Percentiles rank a stretch among this genome's conserved stretches.
Conservation (phyloP, 2,797 vertebrate genomes). For the Neosalanx taihuensis region DNA sequence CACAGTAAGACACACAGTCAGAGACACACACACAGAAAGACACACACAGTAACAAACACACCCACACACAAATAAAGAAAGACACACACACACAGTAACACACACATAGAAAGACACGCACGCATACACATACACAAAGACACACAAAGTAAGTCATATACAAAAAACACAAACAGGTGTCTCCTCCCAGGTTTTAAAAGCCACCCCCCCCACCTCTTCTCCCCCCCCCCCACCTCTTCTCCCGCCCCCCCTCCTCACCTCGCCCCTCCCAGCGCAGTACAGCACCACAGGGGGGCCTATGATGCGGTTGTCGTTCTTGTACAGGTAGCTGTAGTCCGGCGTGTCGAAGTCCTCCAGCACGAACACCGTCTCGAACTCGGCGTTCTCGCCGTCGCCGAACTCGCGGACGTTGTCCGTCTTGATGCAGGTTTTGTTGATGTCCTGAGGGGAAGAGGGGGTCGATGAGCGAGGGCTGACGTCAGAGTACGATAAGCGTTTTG, state of each 20-base stretch:
- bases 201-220: background rate
- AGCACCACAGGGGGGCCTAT: constrained; percentile 90
- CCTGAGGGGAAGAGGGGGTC: constrained; percentile 63
- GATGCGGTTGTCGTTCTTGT: constrained; percentile 86
- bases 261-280: constrained; percentile 81
- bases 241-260: constrained; percentile 68
- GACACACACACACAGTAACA: too few relatives aligned
- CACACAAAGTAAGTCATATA: too few relatives aligned
- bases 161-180: too few relatives aligned
- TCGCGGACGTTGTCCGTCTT: constrained; percentile 80
- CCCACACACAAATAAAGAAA: too few relatives aligned
- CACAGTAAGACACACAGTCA: too few relatives aligned
- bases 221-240: background rate
- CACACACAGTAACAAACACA: too few relatives aligned
- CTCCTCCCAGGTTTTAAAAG: background rate
- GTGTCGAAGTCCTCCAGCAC: constrained; percentile 85
- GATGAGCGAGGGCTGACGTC: too few relatives aligned
- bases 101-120: too few relatives aligned
- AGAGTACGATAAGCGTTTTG: too few relatives aligned
- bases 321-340: constrained; percentile 79
- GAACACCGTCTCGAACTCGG: constrained; percentile 88
- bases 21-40: too few relatives aligned
- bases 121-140: too few relatives aligned
- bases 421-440: constrained; percentile 82
- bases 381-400: constrained; percentile 80